Evolutionary conservation across 1,140 invertebrate species (phyloP).

Genomic region (Hirudo medicinalis): DNA sequence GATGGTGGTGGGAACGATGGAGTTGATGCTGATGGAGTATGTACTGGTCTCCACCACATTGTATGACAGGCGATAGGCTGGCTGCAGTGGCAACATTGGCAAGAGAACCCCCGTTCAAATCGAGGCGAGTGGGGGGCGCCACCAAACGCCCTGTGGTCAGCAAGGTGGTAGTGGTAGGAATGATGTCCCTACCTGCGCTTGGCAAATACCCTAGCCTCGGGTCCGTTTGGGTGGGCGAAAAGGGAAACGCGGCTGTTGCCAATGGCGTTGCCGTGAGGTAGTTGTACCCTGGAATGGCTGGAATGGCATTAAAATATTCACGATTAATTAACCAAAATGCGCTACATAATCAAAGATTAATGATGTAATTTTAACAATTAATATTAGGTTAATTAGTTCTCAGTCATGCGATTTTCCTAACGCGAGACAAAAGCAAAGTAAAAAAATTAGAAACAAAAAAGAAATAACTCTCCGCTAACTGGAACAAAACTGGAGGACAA

Average conservation of each 20-base stretch:
- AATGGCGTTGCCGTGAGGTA: constrained; percentile 2
- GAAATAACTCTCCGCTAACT: too few species aligned
- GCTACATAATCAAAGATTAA: too few species aligned
- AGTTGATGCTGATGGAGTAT: neutral
- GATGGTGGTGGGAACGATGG: constrained; percentile 7
- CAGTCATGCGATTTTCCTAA: too few species aligned
- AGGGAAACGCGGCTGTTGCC: neutral
- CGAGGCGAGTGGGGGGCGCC: neutral
- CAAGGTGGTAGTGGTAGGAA: neutral
- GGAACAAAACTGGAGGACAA: neutral
- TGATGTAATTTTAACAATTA: too few species aligned
- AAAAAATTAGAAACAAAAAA: too few species aligned
- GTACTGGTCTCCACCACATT: neutral
- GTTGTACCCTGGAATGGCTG: constrained; percentile 11
- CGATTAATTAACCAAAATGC: too few species aligned
- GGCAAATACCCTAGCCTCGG: neutral
- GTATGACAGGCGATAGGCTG: constrained; percentile 2
- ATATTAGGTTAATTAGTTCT: too few species aligned
- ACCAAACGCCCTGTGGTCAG: neutral
- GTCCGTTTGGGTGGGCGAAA: neutral
- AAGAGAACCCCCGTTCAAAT: neutral
- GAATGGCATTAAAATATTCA: too few species aligned
- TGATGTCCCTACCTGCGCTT: neutral
- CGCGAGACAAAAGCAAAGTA: too few species aligned
- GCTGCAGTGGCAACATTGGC: neutral